Conservation (phyloP, 2,888 invertebrate genomes). For the Archaeoteleia sp. region DNA sequence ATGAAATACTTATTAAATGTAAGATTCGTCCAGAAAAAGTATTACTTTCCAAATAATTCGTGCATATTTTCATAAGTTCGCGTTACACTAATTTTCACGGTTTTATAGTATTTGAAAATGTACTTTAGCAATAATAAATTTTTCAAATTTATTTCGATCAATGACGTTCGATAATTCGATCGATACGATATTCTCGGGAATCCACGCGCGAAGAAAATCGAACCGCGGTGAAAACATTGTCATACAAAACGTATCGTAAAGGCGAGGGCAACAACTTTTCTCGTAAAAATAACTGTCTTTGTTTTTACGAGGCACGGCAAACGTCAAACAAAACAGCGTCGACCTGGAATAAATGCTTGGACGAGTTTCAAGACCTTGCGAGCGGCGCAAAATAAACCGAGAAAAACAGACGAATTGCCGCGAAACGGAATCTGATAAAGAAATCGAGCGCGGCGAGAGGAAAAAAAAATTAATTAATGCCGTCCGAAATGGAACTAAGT, state of each 20-base stretch:
- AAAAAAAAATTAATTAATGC: constrained; percentile 17
- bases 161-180: no score
- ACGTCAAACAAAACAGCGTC: constrained; percentile 27
- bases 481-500: neutral
- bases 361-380: constrained; percentile 25
- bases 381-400: constrained; percentile 5
- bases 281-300: constrained; percentile 30
- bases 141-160: no score
- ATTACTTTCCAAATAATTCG: no score
- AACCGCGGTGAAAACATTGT: neutral
- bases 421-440: constrained; percentile 10
- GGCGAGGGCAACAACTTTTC: constrained; percentile 21
- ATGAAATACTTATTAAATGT: no score
- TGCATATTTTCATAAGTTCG: no score
- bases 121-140: no score
- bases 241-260: neutral
- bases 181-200: no score
- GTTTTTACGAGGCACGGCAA: constrained; percentile 22
- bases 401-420: constrained; percentile 1
- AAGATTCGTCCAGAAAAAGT: no score
- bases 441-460: constrained; percentile 3
- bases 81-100: no score
- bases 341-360: constrained; percentile 32
- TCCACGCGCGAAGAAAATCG: neutral
- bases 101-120: no score